Conservation (phyloP, 2,888 invertebrate species). For the Thymelicus acteon region DNA sequence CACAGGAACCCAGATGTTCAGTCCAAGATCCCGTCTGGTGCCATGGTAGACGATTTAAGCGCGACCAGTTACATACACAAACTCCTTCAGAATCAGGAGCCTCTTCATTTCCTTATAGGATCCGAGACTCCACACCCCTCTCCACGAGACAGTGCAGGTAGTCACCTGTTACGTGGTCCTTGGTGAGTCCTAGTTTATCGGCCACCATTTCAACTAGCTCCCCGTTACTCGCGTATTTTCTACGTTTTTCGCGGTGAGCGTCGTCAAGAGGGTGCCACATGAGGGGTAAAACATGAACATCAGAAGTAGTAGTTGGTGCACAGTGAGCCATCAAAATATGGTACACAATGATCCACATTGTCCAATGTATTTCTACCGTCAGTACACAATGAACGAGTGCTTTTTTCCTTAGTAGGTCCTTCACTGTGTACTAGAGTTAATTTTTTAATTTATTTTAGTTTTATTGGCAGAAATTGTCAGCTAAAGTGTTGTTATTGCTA, state of each 20-base stretch:
- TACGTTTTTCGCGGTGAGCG: constrained; percentile 46
- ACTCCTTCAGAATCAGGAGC: background rate
- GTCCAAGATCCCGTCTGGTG: background rate
- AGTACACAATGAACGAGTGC: no score
- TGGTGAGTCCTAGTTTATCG: constrained; percentile 42
- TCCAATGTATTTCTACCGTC: no score
- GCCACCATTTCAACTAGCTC: constrained; percentile 46
- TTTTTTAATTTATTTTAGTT: no score
- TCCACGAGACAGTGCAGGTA: constrained; percentile 44
- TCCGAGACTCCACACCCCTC: no score
- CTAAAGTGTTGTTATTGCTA: no score
- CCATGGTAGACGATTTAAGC: constrained; percentile 36
- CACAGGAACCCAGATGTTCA: constrained; percentile 9
- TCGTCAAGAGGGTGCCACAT: constrained; percentile 45
- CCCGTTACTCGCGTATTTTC: constrained; percentile 45
- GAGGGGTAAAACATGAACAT: no score
- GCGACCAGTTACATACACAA: constrained; percentile 36
- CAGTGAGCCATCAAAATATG: no score
- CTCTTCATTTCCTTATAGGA: constrained; percentile 21
- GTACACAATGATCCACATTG: no score
- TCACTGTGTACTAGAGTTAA: no score
- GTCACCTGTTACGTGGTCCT: constrained; percentile 37
- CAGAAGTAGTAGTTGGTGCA: no score
- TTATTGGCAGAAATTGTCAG: no score
- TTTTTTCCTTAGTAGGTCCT: no score